A percentile compares a stretch with the other conserved stretches of the same genome.
Evolutionary conservation across 1,140 invertebrate genomes (phyloP).

Genomic region (Megalonaias nervosa): DNA sequence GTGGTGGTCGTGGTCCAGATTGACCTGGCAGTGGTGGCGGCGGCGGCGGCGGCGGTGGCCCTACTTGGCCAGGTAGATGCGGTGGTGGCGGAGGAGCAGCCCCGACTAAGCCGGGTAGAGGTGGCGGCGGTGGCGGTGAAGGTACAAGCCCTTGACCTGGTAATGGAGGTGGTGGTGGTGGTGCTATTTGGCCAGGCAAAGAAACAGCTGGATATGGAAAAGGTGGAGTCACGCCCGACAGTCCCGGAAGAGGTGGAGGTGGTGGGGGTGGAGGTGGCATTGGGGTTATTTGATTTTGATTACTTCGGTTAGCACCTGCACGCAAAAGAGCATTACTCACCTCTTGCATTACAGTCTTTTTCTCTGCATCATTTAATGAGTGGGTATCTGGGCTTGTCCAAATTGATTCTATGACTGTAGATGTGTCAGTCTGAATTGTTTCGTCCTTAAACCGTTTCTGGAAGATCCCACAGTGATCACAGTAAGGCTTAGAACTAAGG

Average conservation of each 20-base stretch:
- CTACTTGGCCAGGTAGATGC: neutral
- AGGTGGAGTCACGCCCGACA: neutral
- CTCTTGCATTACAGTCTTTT: no score
- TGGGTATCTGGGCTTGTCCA: no score
- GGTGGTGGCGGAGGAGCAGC: slow-evolving; percentile 9
- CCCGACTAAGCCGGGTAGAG: neutral
- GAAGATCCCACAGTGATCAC: slow-evolving; percentile 34
- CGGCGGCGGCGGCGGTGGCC: slow-evolving; percentile 6
- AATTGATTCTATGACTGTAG: neutral
- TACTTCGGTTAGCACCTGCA: no score
- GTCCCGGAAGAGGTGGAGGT: neutral
- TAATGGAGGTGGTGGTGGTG: slow-evolving; percentile 2
- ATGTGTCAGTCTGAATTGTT: slow-evolving; percentile 10
- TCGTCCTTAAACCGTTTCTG: slow-evolving; percentile 10
- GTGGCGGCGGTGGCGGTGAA: slow-evolving; percentile 11
- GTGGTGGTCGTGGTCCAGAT: slow-evolving; percentile 3
- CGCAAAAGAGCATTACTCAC: no score
- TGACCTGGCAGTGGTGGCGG: neutral
- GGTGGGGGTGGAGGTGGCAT: no score
- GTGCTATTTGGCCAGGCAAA: slow-evolving; percentile 3
- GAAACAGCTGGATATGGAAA: neutral
- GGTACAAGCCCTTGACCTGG: neutral
- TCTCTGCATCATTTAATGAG: no score
- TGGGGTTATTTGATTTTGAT: no score
- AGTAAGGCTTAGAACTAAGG: slow-evolving; percentile 9